Percentiles rank a stretch among this genome's conserved stretches.
Evolutionary conservation across 2,888 invertebrate genomes (phyloP).

Genomic region (Serrognathus titanus): DNA sequence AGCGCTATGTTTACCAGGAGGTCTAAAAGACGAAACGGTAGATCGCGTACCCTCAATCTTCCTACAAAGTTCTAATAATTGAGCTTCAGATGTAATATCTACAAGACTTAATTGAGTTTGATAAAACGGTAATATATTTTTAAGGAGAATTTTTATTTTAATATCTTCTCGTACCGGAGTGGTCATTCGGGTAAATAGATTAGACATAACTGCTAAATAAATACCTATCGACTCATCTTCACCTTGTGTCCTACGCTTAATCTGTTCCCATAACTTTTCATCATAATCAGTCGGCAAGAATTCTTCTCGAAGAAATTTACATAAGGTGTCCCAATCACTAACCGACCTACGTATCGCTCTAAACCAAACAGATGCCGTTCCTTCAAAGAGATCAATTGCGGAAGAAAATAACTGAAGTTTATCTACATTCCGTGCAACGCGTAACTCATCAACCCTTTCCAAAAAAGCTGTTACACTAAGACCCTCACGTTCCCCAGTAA

Average conservation of each 20-base stretch:
- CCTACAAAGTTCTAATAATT: too few species aligned
- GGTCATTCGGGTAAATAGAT: background rate
- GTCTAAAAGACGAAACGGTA: too few species aligned
- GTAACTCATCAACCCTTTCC: background rate
- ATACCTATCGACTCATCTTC: background rate
- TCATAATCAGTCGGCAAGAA: background rate
- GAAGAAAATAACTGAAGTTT: background rate
- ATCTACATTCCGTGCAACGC: background rate
- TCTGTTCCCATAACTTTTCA: conserved; percentile 3
- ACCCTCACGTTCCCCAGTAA: background rate
- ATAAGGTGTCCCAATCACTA: background rate
- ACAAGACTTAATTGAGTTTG: background rate
- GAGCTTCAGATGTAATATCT: too few species aligned
- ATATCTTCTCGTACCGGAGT: background rate
- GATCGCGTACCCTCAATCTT: too few species aligned
- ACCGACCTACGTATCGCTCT: background rate
- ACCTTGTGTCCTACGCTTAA: background rate
- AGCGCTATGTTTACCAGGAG: too few species aligned
- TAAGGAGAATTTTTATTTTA: too few species aligned
- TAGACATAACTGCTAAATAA: background rate
- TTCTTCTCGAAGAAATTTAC: background rate
- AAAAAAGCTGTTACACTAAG: background rate
- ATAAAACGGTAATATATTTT: background rate
- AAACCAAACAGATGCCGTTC: background rate
- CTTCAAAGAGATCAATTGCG: background rate